These are phyloP conservation scores for Eulemur rubriventer DNA, from an alignment of 2,797 vertebrate genomes.

Conservation along the genomic window DNA sequence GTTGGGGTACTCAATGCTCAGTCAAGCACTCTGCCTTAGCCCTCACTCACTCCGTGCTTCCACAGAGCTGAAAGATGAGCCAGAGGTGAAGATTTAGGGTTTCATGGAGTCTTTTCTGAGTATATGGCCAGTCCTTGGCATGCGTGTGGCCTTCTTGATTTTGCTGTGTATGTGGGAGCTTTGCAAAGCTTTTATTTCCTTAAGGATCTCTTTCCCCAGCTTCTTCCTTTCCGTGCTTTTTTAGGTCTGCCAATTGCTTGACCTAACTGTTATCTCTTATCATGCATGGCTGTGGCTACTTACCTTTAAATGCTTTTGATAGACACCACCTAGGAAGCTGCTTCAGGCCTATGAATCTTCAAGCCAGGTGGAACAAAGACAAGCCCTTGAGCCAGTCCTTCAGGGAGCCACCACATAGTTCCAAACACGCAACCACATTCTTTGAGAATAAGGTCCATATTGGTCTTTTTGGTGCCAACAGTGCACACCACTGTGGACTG, in stretches of 20 bases:
- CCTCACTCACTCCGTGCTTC: neutral
- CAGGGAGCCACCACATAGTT: neutral
- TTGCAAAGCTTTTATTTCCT: neutral
- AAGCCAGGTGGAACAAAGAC: neutral
- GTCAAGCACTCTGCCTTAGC: neutral
- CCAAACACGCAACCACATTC: neutral
- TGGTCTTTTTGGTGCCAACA: neutral
- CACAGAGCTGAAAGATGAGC: neutral
- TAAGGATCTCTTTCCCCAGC: neutral
- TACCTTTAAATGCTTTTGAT: neutral
- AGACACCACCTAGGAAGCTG: neutral
- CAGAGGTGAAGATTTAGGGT: neutral
- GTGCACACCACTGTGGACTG: neutral
- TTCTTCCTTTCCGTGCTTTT: neutral
- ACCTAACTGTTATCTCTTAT: neutral
- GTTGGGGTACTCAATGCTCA: neutral
- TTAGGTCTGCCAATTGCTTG: neutral
- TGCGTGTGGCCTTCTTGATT: neutral
- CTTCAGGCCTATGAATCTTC: neutral
- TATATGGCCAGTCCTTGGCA: neutral
- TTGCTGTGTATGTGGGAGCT: neutral
- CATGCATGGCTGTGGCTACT: neutral
- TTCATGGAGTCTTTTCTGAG: neutral
- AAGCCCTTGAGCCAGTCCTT: neutral
- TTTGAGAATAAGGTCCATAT: neutral